Base-by-base conservation (phyloP, 2,113 vertebrate genomes). In the Apus apus region DNA sequence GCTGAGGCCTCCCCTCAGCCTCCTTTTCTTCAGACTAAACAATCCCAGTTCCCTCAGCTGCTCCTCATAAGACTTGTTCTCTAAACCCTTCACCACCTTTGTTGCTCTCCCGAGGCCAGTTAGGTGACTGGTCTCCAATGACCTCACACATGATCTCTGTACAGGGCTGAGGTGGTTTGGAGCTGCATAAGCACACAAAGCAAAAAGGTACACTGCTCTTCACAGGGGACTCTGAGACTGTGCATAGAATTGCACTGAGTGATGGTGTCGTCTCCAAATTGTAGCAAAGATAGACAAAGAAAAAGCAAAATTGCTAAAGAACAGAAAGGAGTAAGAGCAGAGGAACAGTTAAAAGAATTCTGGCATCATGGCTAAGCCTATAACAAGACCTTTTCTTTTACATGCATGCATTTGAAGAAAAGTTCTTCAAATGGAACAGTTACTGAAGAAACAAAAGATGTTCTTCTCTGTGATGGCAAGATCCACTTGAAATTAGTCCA, bases 391-490 rank as follows among this genome's bases (percentile, higher is more conserved):
- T 94, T 96, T 97, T 87, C 89, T 94, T 95, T 96, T 96, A n/a
- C 64, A 66, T 75, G 30, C n/a, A 60, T 68, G 77, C 46, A 34
- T 53, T 40, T 89, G 74, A 97, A 99, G 99, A 99, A 97, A 93
- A 98, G 98, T 97, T 95, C 98, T 90, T 98, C 98, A 26, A 98
- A 98, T 86, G 98, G 98, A 29, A 98, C 98, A 85, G 97, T 98
- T 93, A 98, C 98, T 11, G 98, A 99, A 68, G 99, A 99, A 98
- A 98, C 98, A 91, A 98, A 98, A 94, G 97, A 98, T 3, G 97
- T 99, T 94, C 97, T 99, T 85, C 98, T 99, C 84, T 99, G 98
- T 67, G 98, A 99, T 2, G 98, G 98, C 73, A 99, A 98, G 79
- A 97, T 99, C 61, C 97, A 97, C 77, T 96, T 99, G 80, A 98